phyloP scores from a whole-genome alignment of 64 coral and sea anemone genomes.

The Montipora sp. region DNA sequence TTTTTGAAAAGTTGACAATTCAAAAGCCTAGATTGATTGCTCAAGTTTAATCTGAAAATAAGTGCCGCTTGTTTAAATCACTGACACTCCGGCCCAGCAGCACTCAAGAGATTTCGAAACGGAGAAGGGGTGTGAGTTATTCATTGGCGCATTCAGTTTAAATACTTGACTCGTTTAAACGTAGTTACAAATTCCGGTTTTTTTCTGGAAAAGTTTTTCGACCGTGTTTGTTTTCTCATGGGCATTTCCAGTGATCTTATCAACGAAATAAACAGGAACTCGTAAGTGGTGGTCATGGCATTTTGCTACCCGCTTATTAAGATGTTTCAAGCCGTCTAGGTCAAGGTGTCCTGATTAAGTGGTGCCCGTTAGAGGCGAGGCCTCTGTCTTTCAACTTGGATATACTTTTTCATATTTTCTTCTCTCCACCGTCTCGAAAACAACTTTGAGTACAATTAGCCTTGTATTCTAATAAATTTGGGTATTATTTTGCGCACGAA shows the following conservation, averaged over 20 bases:
- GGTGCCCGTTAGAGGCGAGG: neutral
- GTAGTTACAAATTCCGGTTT: neutral
- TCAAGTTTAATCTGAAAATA: no score
- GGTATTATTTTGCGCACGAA: no score
- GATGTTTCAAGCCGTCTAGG: neutral
- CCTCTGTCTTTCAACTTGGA: slow-evolving; percentile 5
- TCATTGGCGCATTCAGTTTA: no score
- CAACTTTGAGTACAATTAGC: neutral
- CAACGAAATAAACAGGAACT: slow-evolving; percentile 18
- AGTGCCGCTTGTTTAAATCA: no score
- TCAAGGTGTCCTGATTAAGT: neutral
- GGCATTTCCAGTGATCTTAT: slow-evolving; percentile 6
- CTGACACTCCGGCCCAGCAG: no score
- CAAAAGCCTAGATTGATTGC: no score
- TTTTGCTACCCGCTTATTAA: slow-evolving; percentile 5
- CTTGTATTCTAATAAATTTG: no score
- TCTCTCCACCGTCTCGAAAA: neutral
- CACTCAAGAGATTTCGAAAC: no score
- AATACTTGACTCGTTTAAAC: no score
- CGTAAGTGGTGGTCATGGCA: neutral
- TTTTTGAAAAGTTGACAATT: no score
- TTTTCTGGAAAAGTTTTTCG: neutral
- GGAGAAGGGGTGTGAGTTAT: no score
- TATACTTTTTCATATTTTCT: slow-evolving; percentile 9
- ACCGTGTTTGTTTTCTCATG: neutral